Base-by-base conservation (phyloP, 2,888 invertebrate species). In the Brassicogethes aeneus region DNA sequence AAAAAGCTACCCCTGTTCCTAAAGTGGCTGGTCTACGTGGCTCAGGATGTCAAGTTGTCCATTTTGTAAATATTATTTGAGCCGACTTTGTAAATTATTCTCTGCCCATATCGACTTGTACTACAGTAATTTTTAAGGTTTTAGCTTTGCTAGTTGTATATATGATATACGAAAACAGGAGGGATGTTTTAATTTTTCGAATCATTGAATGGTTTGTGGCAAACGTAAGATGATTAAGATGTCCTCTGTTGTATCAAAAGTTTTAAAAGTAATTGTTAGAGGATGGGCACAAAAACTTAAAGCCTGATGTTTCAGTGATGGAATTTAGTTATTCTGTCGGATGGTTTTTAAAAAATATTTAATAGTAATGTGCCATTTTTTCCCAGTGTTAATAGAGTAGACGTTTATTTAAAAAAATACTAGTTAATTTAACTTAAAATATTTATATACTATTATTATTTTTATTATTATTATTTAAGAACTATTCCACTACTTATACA, bases 261-360 rank as follows among this genome's bases (percentile, higher is more conserved):
- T 23, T 7, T 54, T 53, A 40, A 45, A 23, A 23, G 5, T 23
- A 50, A 23, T 45, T 48, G 49, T 50, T 51, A 52, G 53, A 40
- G 42, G 42, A 41, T 16, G 39, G 41, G 41, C 34, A 44, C 41
- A 38, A 40, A 39, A 37, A 44, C 40, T 35, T 33, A 46, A 43
- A 41, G 39, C 23, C 32, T 32, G 5, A 7, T 10, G 15, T 55
- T 53, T 60, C 64, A 64, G 65, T 66, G 65, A 65, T 66, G 66
- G 66, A 65, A 66, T 62, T 65, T 64, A 61, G 62, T 54, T 56
- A 61, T 64, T 67, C 64, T 65, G 63, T 66, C 64, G 57, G 59
- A 61, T 62, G 61, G 57, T 55, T 59, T 50, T 54, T 59, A 56
- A 10, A 32, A 12, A 12, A 51, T 46, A 45, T 40, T 51, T 43